These are phyloP conservation scores for Natrix natrix DNA, from an alignment of 2,797 vertebrate genomes.

Conservation along the genomic window DNA sequence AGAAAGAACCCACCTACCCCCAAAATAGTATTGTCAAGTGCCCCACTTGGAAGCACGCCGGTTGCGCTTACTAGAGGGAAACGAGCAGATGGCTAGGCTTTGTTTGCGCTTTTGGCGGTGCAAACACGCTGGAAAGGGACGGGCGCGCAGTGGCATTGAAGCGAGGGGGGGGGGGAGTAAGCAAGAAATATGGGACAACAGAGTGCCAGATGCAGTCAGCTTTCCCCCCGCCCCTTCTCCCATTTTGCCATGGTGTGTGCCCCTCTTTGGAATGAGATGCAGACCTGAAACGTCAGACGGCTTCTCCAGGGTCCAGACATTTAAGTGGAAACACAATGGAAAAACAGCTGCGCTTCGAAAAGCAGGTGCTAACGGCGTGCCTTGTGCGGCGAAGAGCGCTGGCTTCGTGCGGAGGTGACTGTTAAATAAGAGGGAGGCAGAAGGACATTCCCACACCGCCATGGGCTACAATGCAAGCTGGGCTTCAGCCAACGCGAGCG, in stretches of 20 bases:
- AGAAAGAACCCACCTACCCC: fast-evolving
- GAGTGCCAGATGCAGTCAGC: neutral
- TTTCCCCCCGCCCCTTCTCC: neutral
- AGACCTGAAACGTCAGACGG: conserved; percentile 34
- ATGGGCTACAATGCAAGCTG: conserved; percentile 75
- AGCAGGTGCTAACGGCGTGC: neutral
- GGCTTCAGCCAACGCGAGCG: conserved; percentile 71
- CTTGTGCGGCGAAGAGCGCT: neutral
- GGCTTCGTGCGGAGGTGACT: neutral
- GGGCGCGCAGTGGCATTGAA: neutral
- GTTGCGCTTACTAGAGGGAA: neutral
- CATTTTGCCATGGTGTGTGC: neutral
- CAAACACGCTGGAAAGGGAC: neutral
- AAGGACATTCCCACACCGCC: conserved; percentile 10
- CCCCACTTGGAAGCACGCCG: fast-evolving
- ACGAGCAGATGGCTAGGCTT: neutral
- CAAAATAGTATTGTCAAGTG: neutral
- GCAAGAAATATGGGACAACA: conserved; percentile 19
- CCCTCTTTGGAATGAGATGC: conserved; percentile 9
- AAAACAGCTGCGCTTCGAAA: neutral
- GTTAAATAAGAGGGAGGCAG: neutral
- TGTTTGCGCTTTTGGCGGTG: fast-evolving
- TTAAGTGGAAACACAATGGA: conserved; percentile 4
- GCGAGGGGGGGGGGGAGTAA: neutral
- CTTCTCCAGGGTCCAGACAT: neutral